Conservation (phyloP, 2,888 invertebrate species). For the Leucophenga montana region DNA sequence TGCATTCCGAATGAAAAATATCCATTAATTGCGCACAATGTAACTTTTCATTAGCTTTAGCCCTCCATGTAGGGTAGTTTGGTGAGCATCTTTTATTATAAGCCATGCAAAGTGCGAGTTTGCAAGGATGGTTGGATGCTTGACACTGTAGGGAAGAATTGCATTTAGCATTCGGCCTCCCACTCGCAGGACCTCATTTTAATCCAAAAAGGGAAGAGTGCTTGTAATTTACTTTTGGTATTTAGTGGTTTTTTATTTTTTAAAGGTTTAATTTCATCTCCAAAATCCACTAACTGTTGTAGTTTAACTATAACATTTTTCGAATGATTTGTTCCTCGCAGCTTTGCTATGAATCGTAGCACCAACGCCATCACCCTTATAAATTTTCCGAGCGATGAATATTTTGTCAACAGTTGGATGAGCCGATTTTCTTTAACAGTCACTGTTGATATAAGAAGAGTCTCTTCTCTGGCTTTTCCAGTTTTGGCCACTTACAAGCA, state of each 20-base stretch:
- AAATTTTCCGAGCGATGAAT: not conserved
- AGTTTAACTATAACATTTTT: not conserved
- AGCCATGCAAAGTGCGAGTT: constrained; percentile 4
- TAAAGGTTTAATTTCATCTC: not conserved
- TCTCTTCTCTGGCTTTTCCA: no score
- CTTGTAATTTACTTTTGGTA: constrained; percentile 2
- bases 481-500: no score
- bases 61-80: not conserved
- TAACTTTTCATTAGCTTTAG: no score
- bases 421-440: no score
- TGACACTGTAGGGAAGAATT: not conserved
- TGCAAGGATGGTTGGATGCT: constrained; percentile 2
- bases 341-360: not conserved
- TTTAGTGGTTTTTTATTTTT: not conserved
- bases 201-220: constrained; percentile 12
- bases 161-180: constrained; percentile 4
- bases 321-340: no score
- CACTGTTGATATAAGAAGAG: no score
- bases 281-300: constrained; percentile 14
- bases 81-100: not conserved
- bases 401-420: no score
- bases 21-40: not conserved
- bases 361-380: not conserved
- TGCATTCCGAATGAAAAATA: not conserved
- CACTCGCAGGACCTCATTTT: not conserved